Conservation (phyloP, 2,113 vertebrate species). For the Holacanthus passer region DNA sequence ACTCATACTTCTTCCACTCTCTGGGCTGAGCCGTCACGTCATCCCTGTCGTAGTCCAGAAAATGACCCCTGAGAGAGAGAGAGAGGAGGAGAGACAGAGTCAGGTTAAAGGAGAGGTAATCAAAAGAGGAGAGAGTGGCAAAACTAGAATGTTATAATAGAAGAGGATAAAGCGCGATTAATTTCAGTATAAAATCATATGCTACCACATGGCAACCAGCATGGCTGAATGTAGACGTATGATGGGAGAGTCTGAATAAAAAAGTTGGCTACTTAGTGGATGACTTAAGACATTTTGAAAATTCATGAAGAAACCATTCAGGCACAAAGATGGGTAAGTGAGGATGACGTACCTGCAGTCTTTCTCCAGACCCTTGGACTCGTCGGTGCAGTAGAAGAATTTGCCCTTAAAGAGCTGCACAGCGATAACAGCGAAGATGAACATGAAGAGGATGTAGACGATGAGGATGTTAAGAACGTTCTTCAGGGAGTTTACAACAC, state of each 20-base stretch:
- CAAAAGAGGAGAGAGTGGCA: not conserved
- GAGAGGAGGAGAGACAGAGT: not conserved
- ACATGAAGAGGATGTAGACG: slow-evolving; percentile 99
- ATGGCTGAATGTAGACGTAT: not conserved
- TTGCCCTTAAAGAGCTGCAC: slow-evolving; percentile 99
- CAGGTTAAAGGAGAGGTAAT: not conserved
- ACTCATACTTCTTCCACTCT: slow-evolving; percentile 97
- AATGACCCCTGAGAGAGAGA: slow-evolving; percentile 89
- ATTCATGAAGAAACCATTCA: not conserved
- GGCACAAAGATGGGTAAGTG: not conserved
- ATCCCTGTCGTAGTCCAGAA: slow-evolving; percentile 92
- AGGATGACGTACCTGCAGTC: slow-evolving; percentile 91
- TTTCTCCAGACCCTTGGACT: slow-evolving; percentile 95
- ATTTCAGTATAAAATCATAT: not conserved
- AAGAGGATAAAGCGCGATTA: not conserved
- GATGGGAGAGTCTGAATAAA: not conserved
- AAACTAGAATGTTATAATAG: not conserved
- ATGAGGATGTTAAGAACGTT: slow-evolving; percentile 98
- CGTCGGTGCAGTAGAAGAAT: slow-evolving; percentile 98
- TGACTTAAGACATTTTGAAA: not conserved
- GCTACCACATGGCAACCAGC: too few species aligned
- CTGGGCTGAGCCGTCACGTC: slow-evolving; percentile 90
- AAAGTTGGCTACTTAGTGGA: not conserved
- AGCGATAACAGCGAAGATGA: slow-evolving; percentile 98
- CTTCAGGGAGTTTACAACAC: slow-evolving; percentile 97